A percentile compares a stretch with the other conserved stretches of the same genome.
Evolutionary conservation across 2,113 vertebrate genomes (phyloP).

Genomic region (Passer domesticus): DNA sequence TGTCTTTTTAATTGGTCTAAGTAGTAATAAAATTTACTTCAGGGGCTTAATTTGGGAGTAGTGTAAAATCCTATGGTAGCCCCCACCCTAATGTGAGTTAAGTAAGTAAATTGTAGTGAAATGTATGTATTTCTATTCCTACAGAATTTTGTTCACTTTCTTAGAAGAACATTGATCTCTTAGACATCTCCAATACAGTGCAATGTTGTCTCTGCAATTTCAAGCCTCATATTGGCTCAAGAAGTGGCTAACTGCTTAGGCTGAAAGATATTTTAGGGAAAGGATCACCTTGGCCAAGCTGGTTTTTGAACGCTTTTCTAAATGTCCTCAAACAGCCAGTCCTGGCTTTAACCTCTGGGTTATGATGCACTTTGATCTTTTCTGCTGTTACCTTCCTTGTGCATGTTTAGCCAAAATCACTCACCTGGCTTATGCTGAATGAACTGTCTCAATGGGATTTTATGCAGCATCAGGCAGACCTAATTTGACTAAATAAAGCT

Average conservation of each 20-base stretch:
- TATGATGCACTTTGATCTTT: background rate
- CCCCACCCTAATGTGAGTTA: background rate
- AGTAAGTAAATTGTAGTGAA: background rate
- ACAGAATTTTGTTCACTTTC: background rate
- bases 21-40: background rate
- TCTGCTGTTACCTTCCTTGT: background rate
- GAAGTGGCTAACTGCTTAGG: background rate
- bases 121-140: background rate
- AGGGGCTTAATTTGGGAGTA: background rate
- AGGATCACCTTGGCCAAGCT: background rate
- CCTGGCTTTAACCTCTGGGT: background rate
- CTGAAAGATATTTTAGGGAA: background rate
- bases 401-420: background rate
- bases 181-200: background rate
- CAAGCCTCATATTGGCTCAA: background rate
- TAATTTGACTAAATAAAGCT: constrained; percentile 7
- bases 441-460: background rate
- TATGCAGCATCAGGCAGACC: background rate
- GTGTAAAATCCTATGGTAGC: background rate
- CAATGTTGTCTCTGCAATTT: background rate
- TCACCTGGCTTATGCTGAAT: background rate
- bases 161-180: background rate
- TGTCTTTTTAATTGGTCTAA: background rate
- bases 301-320: background rate
- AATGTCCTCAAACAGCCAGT: background rate